Evolutionary conservation across 2,113 vertebrate genomes (phyloP).

Genomic region (Leucopsar rothschildi): DNA sequence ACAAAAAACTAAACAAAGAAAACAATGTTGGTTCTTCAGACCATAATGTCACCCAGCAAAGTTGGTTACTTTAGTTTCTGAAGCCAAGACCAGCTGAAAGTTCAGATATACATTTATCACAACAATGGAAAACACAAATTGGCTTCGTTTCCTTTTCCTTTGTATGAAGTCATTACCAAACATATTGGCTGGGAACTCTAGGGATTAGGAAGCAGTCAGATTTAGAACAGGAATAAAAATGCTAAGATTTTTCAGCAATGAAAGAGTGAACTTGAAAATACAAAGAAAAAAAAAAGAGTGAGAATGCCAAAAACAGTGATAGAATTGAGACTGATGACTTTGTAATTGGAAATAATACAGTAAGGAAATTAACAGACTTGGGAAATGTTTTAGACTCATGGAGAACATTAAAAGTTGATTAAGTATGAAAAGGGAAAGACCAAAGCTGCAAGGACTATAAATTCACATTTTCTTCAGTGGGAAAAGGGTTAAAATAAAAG

Average conservation of each 20-base stretch:
- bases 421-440: not conserved
- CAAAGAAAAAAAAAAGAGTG: not conserved
- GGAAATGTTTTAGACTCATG: not conserved
- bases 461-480: not conserved
- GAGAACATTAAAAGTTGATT: not conserved
- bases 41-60: not conserved
- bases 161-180: constrained; percentile 79
- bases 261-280: constrained; percentile 65
- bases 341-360: constrained; percentile 26
- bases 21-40: not conserved
- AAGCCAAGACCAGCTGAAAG: constrained; percentile 61
- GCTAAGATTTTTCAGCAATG: constrained; percentile 72
- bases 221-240: constrained; percentile 74
- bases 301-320: constrained; percentile 35
- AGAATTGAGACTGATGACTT: constrained; percentile 36
- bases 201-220: constrained; percentile 72
- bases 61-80: constrained; percentile 11
- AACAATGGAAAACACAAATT: constrained; percentile 69
- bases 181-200: constrained; percentile 72
- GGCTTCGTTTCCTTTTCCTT: constrained; percentile 63
- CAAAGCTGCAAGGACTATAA: not conserved
- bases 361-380: not conserved
- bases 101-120: constrained; percentile 71
- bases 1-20: not conserved
- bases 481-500: not conserved